Base-by-base conservation (phyloP, 1,140 invertebrate genomes). In the Sycobia sp. region DNA sequence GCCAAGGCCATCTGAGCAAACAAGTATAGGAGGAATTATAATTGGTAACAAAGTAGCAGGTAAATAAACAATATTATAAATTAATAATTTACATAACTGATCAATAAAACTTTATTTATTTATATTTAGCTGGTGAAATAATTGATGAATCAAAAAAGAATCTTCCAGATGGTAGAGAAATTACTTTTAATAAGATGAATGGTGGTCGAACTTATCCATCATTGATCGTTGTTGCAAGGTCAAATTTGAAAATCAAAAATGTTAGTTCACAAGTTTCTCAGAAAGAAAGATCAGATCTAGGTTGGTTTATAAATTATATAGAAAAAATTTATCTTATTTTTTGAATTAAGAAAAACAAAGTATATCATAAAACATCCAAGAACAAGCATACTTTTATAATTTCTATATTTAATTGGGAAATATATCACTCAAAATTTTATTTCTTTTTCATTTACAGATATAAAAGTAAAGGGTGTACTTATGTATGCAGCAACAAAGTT, bases 191-290 rank as follows among this genome's bases (percentile, higher is more conserved):
- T 72, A 92, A 91, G 72, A 77, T 91, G 54, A 89, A 90, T 79
- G 90, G 90, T 69, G 87, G 87, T 13, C 90, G 91, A 76, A 93
- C 91, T 1, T 93, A 89, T 76, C 92, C 92, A 1, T 93, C 91
- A 0, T 76, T 94, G 38, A 90, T 93, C 18, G 91, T 94, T 2
- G 85, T 90, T 23, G 91, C 91, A 9, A 84, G 90, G 63, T 91
- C 91, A 1, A 88, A 89, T 81, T 81, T 93, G 1, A 84, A 86
- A 41, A 82, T 86, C 0, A 90, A 90, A 77, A 89, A 91, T 56
- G 73, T 82, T 8, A 56, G 72, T 1, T 54, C 75, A 7, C 70
- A 73, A 62, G 18, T 71, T 18, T 66, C 74, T 4, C 75, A 77
- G 51, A 75, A 79, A 43, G 82, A 84, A 72, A 76, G 85, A 70